Evolutionary conservation across 2,888 invertebrate species (phyloP).

Genomic region (Chrysolina haemoptera): DNA sequence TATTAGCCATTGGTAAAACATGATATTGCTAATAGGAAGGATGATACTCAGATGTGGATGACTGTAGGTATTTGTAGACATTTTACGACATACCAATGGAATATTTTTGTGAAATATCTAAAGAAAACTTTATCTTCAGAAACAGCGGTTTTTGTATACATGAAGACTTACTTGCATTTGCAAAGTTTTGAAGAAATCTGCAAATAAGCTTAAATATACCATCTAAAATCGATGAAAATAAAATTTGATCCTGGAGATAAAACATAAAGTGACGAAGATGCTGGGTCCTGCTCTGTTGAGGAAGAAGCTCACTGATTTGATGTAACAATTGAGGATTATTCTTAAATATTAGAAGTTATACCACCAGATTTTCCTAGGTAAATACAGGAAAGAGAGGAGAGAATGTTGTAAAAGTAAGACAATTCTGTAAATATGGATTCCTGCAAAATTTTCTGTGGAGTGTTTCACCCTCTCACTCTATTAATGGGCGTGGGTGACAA

Average conservation of each 20-base stretch:
- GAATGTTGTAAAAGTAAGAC: conserved; percentile 1
- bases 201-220: not conserved
- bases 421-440: conserved; percentile 10
- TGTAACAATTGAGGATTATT: conserved; percentile 13
- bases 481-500: not conserved
- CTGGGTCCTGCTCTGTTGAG: not conserved
- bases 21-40: not conserved
- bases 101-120: conserved; percentile 4
- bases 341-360: not conserved
- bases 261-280: not conserved
- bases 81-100: conserved; percentile 2
- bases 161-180: not conserved
- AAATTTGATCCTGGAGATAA: conserved; percentile 5
- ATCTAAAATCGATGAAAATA: not conserved
- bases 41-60: not conserved
- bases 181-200: not conserved
- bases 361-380: conserved; percentile 10
- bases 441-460: not conserved
- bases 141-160: conserved; percentile 11
- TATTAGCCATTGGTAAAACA: conserved; percentile 5
- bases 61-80: conserved; percentile 11
- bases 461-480: not conserved
- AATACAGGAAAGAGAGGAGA: conserved; percentile 11
- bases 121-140: conserved; percentile 18
- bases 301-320: conserved; percentile 4